phyloP scores from a whole-genome alignment of 2,888 invertebrate species.

The Euspilapteryx auroguttella region DNA sequence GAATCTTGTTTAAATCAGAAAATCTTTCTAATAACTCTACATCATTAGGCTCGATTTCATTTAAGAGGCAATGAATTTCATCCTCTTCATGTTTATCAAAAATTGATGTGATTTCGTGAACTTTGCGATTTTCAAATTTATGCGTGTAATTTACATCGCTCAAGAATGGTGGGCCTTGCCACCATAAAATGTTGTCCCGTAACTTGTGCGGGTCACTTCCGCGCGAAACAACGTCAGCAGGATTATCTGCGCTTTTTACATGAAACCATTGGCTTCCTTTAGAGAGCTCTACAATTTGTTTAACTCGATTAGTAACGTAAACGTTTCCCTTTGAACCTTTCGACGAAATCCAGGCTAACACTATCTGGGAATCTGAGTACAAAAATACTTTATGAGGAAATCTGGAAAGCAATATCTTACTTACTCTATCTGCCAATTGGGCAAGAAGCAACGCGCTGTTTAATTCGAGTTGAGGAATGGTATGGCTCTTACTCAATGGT shows the following conservation, averaged over 20 bases:
- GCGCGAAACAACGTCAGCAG: not conserved
- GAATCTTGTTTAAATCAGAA: too few species aligned
- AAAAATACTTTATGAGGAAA: not conserved
- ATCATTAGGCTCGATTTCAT: too few species aligned
- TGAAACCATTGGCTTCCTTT: not conserved
- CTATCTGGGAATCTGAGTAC: not conserved
- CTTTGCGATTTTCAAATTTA: too few species aligned
- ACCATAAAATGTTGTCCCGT: not conserved
- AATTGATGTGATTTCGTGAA: too few species aligned
- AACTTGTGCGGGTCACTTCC: not conserved
- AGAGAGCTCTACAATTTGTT: not conserved
- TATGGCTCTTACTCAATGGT: not conserved
- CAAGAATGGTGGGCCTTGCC: too few species aligned
- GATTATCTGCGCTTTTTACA: not conserved
- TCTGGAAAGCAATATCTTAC: not conserved
- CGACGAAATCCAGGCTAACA: not conserved
- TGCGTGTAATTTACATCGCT: too few species aligned
- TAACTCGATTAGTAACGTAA: not conserved
- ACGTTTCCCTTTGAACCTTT: not conserved
- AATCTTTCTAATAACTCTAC: too few species aligned
- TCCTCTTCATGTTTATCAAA: too few species aligned
- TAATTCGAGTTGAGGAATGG: not conserved
- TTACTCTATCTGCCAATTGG: not conserved
- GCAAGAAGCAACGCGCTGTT: not conserved
- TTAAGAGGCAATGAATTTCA: too few species aligned